Conservation (phyloP, 2,888 invertebrate genomes). For the Cryptocheilus praepositus region DNA sequence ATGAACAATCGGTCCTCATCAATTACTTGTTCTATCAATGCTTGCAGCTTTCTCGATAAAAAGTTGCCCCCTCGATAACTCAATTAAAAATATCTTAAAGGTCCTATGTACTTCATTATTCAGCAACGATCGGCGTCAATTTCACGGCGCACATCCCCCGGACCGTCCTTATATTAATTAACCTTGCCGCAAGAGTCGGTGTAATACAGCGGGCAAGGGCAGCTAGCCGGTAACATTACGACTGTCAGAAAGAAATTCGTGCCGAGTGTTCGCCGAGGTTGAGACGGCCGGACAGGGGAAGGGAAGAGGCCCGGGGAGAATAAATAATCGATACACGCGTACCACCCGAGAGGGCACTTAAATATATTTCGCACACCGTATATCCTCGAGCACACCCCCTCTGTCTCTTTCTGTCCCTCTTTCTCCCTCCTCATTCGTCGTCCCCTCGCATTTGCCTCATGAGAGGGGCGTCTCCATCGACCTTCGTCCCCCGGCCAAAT, state of each 20-base stretch:
- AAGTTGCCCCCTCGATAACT: no score
- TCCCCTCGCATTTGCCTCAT: no score
- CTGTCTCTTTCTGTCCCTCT: slow-evolving; percentile 18
- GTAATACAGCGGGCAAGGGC: slow-evolving; percentile 25
- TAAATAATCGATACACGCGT: slow-evolving; percentile 50
- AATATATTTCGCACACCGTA: slow-evolving; percentile 49
- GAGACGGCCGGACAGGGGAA: no score
- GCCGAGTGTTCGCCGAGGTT: slow-evolving; percentile 27
- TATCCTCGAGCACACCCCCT: slow-evolving; percentile 29
- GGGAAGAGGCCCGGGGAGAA: slow-evolving; percentile 22
- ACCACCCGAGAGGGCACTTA: slow-evolving; percentile 42
- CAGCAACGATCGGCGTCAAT: no score
- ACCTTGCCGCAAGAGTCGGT: slow-evolving; percentile 21
- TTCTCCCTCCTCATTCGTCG: slow-evolving; percentile 2
- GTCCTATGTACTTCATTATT: no score
- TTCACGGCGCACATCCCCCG: no score
- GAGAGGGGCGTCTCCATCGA: slow-evolving; percentile 24
- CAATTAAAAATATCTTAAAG: no score
- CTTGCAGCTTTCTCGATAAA: no score
- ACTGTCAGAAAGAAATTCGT: slow-evolving; percentile 41
- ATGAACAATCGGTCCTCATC: no score
- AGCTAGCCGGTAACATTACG: slow-evolving; percentile 28
- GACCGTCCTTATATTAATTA: slow-evolving; percentile 29
- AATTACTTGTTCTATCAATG: no score
- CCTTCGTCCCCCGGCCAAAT: slow-evolving; percentile 49